Conservation (phyloP, 2,113 vertebrate species). For the Carlito syrichta region DNA sequence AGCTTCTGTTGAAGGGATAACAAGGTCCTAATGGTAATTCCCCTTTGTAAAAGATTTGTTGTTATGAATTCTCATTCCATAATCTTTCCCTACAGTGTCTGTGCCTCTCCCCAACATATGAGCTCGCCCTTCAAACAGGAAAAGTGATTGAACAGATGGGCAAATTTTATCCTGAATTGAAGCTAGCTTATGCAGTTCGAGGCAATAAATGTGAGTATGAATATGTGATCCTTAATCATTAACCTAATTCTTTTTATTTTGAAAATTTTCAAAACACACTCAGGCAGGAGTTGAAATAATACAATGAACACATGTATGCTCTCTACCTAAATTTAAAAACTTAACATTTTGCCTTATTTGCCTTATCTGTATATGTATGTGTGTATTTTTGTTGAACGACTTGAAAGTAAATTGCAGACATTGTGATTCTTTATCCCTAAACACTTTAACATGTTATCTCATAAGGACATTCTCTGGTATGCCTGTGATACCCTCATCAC, state of each 20-base stretch:
- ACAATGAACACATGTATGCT: not conserved
- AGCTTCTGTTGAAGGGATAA: not conserved
- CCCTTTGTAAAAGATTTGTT: not conserved
- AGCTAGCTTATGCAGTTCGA: slow-evolving; percentile 91
- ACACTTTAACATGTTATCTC: not conserved
- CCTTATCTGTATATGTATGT: not conserved
- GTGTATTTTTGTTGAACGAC: not conserved
- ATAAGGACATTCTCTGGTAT: not conserved
- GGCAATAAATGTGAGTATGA: slow-evolving; percentile 93
- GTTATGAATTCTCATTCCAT: not conserved
- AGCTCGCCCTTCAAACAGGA: slow-evolving; percentile 95
- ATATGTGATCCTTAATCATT: slow-evolving; percentile 62
- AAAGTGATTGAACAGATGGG: slow-evolving; percentile 98
- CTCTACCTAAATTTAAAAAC: not conserved
- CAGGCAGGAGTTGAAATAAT: not conserved
- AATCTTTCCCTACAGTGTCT: slow-evolving; percentile 85
- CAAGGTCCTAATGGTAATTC: not conserved
- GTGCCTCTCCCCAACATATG: slow-evolving; percentile 95
- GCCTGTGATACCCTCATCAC: not conserved
- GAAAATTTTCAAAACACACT: not conserved
- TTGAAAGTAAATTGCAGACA: not conserved
- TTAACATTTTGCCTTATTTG: not conserved
- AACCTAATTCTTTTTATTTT: not conserved
- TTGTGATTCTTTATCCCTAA: not conserved
- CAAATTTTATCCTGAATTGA: slow-evolving; percentile 91